Evolutionary conservation across 2,797 vertebrate genomes (phyloP), one percentile per base, ranked within the genome.

Genomic region (Carcharodon carcharias): DNA sequence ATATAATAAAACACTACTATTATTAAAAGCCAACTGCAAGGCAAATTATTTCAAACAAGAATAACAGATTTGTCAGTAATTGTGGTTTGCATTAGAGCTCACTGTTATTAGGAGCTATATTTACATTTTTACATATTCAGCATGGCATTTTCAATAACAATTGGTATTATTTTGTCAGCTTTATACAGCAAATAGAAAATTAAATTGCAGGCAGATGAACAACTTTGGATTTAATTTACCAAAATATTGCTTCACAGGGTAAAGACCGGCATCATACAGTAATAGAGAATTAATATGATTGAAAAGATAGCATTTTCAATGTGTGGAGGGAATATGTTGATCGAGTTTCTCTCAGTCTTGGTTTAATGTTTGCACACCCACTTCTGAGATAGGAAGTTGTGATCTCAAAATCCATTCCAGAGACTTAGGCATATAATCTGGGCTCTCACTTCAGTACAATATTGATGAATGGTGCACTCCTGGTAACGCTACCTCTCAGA

Each of bases 11-110:
- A 54, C 31, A 73, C 50, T 67, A 69, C n/a, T 54, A 95, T 73
- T 95, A 71, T 73, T 56, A 65, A 93, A 85, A 45, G n/a, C n/a
- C n/a, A 40, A 65, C 40, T 93, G 91, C 61, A 65, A 93, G 21
- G 61, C 91, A 93, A n/a, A 93, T 93, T 40, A 65, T 93, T 93
- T 93, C 23, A 65, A 93, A 23, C 91, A 67, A 65, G 91, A 23
- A 93, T 91, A 91, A 35, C 58, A 85, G 80, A 31, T 93, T 65
- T 93, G 61, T 93, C 40, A 67, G 91, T 93, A 93, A 93, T 93
- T 67, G 35, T 14, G 40, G 61, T 93, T 67, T 65, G 91, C 61
- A 93, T 45, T 93, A 93, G 9, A n/a, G 61, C 61, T 67, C 23
- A 40, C 16, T 65, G 21, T 63, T 23, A 45, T 93, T 93, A 93